phyloP scores from a whole-genome alignment of 1,140 invertebrate species.

The Drosophila pectinifera region DNA sequence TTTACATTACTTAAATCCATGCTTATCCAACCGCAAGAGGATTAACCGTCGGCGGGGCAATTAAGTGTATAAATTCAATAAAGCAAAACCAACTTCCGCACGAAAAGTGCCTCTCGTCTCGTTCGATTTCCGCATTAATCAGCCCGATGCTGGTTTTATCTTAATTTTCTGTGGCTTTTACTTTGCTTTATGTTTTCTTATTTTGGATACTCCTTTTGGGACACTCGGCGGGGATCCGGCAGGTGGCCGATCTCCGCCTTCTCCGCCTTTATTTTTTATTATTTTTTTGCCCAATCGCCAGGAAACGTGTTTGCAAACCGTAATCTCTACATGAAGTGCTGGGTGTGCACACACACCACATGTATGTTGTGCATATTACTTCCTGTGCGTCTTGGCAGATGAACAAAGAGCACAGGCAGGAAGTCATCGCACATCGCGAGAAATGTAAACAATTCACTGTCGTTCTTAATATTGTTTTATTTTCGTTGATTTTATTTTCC shows the following conservation, averaged over 20 bases:
- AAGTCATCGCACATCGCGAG: not conserved
- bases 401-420: slow-evolving; percentile 18
- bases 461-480: slow-evolving; percentile 12
- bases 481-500: too few species aligned
- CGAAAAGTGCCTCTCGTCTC: slow-evolving; percentile 23
- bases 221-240: slow-evolving; percentile 7
- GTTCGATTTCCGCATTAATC: slow-evolving; percentile 37
- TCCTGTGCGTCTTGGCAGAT: slow-evolving; percentile 15
- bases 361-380: slow-evolving; percentile 4
- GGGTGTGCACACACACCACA: not conserved
- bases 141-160: slow-evolving; percentile 15
- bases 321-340: slow-evolving; percentile 4
- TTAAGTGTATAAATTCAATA: slow-evolving; percentile 46
- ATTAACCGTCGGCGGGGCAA: slow-evolving; percentile 11
- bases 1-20: slow-evolving; percentile 4
- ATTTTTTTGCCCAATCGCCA: not conserved
- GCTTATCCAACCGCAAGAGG: slow-evolving; percentile 8
- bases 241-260: slow-evolving; percentile 8
- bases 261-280: slow-evolving; percentile 3
- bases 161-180: slow-evolving; percentile 1
- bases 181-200: not conserved
- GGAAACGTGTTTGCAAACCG: slow-evolving; percentile 11
- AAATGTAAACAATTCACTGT: slow-evolving; percentile 15
- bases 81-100: slow-evolving; percentile 31
- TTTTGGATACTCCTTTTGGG: slow-evolving; percentile 11